Percentiles rank a stretch among this genome's conserved stretches.
Conservation (phyloP, 2,888 invertebrate genomes). For the Rhyacophila evoluta region DNA sequence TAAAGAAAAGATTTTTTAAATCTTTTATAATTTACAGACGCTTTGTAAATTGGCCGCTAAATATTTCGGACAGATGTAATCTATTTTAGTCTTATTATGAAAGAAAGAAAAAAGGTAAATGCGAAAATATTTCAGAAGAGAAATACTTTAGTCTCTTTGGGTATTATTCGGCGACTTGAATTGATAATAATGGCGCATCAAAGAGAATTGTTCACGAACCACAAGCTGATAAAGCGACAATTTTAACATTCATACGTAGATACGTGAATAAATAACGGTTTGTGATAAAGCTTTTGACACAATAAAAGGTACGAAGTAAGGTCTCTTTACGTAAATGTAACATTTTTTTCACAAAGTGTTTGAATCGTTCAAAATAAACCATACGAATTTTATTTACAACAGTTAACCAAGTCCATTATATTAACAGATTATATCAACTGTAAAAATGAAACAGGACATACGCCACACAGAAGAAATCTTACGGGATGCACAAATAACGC, state of each 20-base stretch:
- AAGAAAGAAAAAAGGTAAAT: neutral
- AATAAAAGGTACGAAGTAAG: neutral
- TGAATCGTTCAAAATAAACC: no score
- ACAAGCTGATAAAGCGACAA: neutral
- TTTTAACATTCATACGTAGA: neutral
- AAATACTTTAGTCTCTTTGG: neutral
- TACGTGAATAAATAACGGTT: constrained; percentile 2
- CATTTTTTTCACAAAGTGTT: neutral
- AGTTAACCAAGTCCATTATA: no score
- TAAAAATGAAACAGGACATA: no score
- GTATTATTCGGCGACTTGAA: neutral
- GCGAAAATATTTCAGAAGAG: neutral
- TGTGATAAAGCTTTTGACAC: neutral
- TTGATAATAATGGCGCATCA: neutral
- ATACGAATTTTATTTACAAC: no score
- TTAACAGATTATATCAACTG: no score
- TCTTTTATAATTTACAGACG: neutral
- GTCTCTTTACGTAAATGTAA: neutral
- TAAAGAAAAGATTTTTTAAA: neutral
- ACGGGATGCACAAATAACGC: no score
- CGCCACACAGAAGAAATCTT: no score
- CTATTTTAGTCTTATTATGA: neutral
- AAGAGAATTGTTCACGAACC: neutral
- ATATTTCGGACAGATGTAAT: neutral
- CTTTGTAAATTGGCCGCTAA: neutral